Percentiles rank a stretch among this genome's conserved stretches.
These are phyloP conservation scores for Cyanoramphus novaezelandiae DNA, from an alignment of 2,113 vertebrate species.

Conservation along the genomic window DNA sequence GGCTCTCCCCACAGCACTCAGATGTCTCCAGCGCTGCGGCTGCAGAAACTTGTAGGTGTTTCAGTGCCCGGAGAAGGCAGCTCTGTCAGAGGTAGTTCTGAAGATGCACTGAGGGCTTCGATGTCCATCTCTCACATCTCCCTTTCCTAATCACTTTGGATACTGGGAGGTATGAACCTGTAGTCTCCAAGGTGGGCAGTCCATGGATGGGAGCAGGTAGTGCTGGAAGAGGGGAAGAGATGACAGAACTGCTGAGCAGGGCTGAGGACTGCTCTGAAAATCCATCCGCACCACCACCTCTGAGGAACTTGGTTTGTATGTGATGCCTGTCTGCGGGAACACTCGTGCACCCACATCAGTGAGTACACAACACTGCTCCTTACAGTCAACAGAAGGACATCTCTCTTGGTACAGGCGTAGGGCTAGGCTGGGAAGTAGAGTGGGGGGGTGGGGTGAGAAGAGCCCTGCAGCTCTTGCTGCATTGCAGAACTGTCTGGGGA, in stretches of 20 bases:
- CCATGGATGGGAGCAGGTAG: neutral
- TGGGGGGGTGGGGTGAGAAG: neutral
- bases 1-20: neutral
- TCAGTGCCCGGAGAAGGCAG: neutral
- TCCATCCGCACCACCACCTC: neutral
- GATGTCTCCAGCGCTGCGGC: rapidly evolving
- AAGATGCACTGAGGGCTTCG: neutral
- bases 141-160: neutral
- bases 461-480: neutral
- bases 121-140: neutral
- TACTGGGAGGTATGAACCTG: neutral
- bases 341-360: rapidly evolving
- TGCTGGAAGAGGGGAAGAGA: neutral
- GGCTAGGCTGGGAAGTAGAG: neutral
- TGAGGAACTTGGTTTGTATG: neutral
- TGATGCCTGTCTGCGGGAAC: neutral
- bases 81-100: neutral
- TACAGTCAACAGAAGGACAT: rapidly evolving
- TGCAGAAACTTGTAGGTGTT: neutral
- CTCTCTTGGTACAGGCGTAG: neutral
- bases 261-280: neutral
- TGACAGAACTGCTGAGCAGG: neutral
- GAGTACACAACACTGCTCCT: neutral
- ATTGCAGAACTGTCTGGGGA: neutral
- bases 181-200: neutral